Conservation (phyloP, 2,888 invertebrate species). For the Priocnemis perturbator region DNA sequence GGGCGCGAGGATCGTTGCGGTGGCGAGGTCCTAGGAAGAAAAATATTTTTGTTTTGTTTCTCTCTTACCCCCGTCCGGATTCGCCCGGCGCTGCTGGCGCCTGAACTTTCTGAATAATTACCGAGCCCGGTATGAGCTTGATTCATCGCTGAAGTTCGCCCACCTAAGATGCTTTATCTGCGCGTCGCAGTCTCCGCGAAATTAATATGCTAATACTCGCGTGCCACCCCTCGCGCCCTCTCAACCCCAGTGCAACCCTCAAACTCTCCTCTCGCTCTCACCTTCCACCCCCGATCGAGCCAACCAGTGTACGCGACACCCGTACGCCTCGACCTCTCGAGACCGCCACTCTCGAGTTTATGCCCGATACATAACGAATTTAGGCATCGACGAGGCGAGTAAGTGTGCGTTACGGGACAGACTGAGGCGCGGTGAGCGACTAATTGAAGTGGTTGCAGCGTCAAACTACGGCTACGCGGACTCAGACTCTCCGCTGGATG, state of each 20-base stretch:
- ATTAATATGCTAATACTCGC: conserved; percentile 74
- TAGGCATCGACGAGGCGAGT: too few relatives aligned
- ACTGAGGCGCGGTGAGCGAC: too few relatives aligned
- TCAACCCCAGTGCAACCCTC: conserved; percentile 35
- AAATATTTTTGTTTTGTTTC: conserved; percentile 69
- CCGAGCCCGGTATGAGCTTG: conserved; percentile 69
- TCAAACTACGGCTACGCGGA: too few relatives aligned
- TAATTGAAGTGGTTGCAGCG: too few relatives aligned
- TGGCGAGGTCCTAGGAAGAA: conserved; percentile 59
- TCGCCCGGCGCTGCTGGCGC: conserved; percentile 28
- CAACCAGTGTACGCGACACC: conserved; percentile 4
- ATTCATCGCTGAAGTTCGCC: conserved; percentile 74
- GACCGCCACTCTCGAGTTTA: too few relatives aligned
- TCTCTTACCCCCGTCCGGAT: conserved; percentile 33
- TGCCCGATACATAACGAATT: too few relatives aligned
- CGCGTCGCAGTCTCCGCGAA: conserved; percentile 72
- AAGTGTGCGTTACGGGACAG: too few relatives aligned
- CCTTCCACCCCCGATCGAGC: conserved; percentile 28
- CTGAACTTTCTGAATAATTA: conserved; percentile 73
- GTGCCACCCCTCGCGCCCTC: conserved; percentile 36
- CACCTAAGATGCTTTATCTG: conserved; percentile 75
- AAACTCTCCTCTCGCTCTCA: conserved; percentile 8
- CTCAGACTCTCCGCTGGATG: too few relatives aligned
- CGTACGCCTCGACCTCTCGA: conserved; percentile 2
- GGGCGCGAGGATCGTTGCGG: not conserved